Conservation (phyloP, 1,140 invertebrate species). For the Penaeus vannamei region DNA sequence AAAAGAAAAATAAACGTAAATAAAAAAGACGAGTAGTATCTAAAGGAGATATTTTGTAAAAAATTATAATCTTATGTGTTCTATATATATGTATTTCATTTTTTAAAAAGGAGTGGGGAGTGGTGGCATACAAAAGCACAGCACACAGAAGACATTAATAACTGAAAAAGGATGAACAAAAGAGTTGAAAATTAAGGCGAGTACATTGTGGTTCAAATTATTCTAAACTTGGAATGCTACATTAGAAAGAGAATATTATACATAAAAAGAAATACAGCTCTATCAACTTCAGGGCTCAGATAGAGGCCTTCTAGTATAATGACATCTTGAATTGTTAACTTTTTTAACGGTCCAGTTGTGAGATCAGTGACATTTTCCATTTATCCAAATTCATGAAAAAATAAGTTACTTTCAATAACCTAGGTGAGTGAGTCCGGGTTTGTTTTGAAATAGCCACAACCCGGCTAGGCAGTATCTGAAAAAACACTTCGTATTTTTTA, state of each 20-base stretch:
- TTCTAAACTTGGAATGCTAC: background rate
- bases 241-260: slow-evolving; percentile 28
- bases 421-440: slow-evolving; percentile 38
- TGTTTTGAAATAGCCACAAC: slow-evolving; percentile 19
- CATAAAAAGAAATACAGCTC: too few relatives aligned
- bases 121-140: background rate
- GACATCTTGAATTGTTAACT: background rate
- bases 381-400: slow-evolving; percentile 60
- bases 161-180: background rate
- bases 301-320: background rate
- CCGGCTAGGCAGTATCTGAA: slow-evolving; percentile 34
- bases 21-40: too few relatives aligned
- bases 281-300: too few relatives aligned
- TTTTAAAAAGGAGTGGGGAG: background rate
- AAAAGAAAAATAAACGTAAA: too few relatives aligned
- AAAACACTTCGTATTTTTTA: slow-evolving; percentile 33
- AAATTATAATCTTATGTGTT: too few relatives aligned
- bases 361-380: slow-evolving; percentile 60
- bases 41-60: too few relatives aligned
- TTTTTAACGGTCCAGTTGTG: slow-evolving; percentile 54
- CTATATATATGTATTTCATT: too few relatives aligned
- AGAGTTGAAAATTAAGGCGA: slow-evolving; percentile 10
- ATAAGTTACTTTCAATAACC: slow-evolving; percentile 50
- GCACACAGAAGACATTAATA: background rate
- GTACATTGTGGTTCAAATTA: background rate